Evolutionary conservation across 2,888 invertebrate genomes (phyloP).

Genomic region (Drosophila algonquin): DNA sequence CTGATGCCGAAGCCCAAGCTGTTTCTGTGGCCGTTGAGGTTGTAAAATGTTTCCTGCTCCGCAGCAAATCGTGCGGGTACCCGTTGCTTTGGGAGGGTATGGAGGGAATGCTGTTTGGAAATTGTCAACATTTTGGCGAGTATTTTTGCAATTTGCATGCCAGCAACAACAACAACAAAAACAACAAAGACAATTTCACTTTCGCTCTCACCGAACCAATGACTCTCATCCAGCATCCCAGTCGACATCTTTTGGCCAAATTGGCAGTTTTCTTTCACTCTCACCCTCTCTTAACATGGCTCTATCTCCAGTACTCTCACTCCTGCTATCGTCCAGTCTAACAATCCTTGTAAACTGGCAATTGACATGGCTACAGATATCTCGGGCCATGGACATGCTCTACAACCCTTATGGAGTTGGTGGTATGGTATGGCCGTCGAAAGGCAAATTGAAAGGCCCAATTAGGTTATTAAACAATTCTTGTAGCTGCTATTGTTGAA

Average conservation of each 20-base stretch:
- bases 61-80: slow-evolving; percentile 60
- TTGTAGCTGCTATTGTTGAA: not conserved
- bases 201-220: slow-evolving; percentile 39
- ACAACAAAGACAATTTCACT: slow-evolving; percentile 50
- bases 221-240: not conserved
- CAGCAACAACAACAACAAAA: slow-evolving; percentile 4
- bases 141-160: slow-evolving; percentile 69
- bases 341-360: not conserved
- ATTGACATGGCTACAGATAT: not conserved
- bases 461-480: not conserved
- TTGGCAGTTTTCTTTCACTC: slow-evolving; percentile 46
- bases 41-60: slow-evolving; percentile 70
- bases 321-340: not conserved
- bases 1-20: not conserved
- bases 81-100: slow-evolving; percentile 3
- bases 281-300: not conserved
- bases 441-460: not conserved
- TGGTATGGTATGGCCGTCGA: too few species aligned
- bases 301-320: not conserved
- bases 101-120: slow-evolving; percentile 33
- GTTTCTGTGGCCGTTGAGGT: slow-evolving; percentile 9
- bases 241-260: slow-evolving; percentile 31
- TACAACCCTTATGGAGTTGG: not conserved
- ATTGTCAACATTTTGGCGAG: slow-evolving; percentile 68
- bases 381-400: too few species aligned